A percentile compares a stretch with the other conserved stretches of the same genome.
Conservation (phyloP, 2,888 invertebrate genomes). For the Syritta pipiens region DNA sequence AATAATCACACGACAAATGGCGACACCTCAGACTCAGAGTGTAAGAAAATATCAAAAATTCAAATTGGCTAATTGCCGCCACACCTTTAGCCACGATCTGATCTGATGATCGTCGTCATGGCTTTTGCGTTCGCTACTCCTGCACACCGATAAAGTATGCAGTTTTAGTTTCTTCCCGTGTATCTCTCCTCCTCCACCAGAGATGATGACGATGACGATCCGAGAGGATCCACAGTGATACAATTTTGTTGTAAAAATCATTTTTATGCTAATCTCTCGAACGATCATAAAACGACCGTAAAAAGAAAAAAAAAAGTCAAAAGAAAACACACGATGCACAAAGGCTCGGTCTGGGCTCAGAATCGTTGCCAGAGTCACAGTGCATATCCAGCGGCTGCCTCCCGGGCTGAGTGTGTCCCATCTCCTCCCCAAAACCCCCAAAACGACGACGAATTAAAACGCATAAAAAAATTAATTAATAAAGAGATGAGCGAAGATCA, state of each 20-base stretch:
- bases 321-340: slow-evolving; percentile 7
- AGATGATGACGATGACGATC: not conserved
- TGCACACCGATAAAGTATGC: slow-evolving; percentile 35
- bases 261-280: slow-evolving; percentile 49
- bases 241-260: slow-evolving; percentile 56
- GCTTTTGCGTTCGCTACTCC: not conserved
- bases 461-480: slow-evolving; percentile 55
- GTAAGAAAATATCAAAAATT: slow-evolving; percentile 36
- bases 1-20: slow-evolving; percentile 10
- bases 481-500: slow-evolving; percentile 62
- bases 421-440: not conserved
- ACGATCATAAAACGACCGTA: slow-evolving; percentile 55
- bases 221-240: slow-evolving; percentile 16
- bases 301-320: slow-evolving; percentile 40
- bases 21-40: slow-evolving; percentile 28
- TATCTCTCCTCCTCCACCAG: not conserved
- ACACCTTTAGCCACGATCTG: slow-evolving; percentile 37
- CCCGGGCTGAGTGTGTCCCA: not conserved
- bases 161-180: slow-evolving; percentile 32
- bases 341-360: slow-evolving; percentile 13
- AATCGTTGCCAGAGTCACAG: too few species aligned
- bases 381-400: not conserved
- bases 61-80: slow-evolving; percentile 48
- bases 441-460: not conserved
- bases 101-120: not conserved